Conservation (phyloP, 2,113 vertebrate species). For the Phoenicopterus ruber region DNA sequence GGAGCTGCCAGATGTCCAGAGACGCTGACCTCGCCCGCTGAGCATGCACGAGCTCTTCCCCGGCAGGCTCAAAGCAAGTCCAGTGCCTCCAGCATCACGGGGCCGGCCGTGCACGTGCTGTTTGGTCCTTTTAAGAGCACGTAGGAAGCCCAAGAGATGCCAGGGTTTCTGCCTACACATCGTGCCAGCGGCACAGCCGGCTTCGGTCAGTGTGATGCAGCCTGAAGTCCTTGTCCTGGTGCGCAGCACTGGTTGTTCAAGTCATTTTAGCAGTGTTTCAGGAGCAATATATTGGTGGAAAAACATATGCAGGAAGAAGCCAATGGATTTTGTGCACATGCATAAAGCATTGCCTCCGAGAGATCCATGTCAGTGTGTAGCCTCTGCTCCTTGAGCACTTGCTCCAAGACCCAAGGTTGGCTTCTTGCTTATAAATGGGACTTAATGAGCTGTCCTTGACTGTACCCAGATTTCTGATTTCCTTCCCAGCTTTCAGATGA, state of each 20-base stretch:
- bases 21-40: not conserved
- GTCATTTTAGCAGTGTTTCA: not conserved
- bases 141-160: not conserved
- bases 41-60: not conserved
- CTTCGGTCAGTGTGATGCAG: not conserved
- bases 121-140: not conserved
- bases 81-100: not conserved
- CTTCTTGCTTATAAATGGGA: not conserved
- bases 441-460: not conserved
- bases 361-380: not conserved
- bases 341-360: not conserved
- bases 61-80: not conserved
- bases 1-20: constrained; percentile 47
- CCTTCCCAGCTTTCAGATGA: not conserved
- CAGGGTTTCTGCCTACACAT: not conserved
- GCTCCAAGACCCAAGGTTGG: not conserved
- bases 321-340: not conserved
- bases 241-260: not conserved
- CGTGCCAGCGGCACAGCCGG: not conserved
- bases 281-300: not conserved
- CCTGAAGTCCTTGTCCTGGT: not conserved
- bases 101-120: not conserved
- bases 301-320: not conserved
- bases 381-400: not conserved
- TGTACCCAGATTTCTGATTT: not conserved